Percentiles rank a stretch among this genome's conserved stretches.
Evolutionary conservation across 2,797 vertebrate genomes (phyloP).

Genomic region (Choloepus didactylus): DNA sequence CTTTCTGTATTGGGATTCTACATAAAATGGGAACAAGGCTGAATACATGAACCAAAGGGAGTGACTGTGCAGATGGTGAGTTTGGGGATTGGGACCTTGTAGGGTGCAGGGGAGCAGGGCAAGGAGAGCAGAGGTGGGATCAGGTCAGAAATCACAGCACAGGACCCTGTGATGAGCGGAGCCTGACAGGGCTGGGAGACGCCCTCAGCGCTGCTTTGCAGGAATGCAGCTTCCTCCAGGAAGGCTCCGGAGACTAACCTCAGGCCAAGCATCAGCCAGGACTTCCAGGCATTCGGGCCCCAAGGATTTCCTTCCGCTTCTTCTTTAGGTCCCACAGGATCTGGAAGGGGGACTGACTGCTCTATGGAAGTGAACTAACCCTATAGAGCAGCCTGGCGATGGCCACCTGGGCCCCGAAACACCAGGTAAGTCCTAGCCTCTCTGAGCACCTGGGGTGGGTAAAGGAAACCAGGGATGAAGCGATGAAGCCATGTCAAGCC

Average conservation of each 20-base stretch:
- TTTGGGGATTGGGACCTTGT: not conserved
- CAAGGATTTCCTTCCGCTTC: not conserved
- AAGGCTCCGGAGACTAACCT: not conserved
- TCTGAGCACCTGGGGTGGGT: not conserved
- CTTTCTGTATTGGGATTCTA: not conserved
- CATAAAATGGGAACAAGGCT: not conserved
- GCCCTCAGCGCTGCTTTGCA: not conserved
- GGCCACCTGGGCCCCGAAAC: not conserved
- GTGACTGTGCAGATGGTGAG: not conserved
- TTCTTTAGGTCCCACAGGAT: not conserved
- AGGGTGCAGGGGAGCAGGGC: too few species aligned
- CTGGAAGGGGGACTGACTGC: not conserved
- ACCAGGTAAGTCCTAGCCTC: not conserved
- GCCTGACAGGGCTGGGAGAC: not conserved
- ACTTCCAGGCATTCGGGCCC: not conserved
- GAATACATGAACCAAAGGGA: not conserved
- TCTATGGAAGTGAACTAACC: not conserved
- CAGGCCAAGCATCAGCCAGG: not conserved
- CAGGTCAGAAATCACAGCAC: accelerated
- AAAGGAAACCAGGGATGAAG: not conserved
- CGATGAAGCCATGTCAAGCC: not conserved
- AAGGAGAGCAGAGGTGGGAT: not conserved
- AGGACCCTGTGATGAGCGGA: not conserved
- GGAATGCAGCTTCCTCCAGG: not conserved
- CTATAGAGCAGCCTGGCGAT: not conserved